Conservation (phyloP, 2,888 invertebrate genomes). For the Microctonus brassicae region DNA sequence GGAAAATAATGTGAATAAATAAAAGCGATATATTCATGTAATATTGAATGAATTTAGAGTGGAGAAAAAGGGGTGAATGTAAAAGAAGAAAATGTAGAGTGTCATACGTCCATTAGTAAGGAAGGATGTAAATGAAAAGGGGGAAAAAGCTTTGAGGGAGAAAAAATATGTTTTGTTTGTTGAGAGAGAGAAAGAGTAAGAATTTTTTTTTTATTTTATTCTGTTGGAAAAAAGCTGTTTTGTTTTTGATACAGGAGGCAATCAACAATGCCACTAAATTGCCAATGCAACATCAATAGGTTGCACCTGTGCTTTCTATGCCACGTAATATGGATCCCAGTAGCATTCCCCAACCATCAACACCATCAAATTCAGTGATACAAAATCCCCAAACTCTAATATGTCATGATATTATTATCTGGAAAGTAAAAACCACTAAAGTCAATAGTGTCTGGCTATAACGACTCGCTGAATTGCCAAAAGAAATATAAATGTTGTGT, state of each 20-base stretch:
- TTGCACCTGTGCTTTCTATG: conserved; percentile 31
- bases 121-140: too few relatives aligned
- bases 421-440: conserved; percentile 19
- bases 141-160: too few relatives aligned
- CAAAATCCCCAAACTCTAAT: not conserved
- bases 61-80: conserved; percentile 44
- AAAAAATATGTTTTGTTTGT: too few relatives aligned
- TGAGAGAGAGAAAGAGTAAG: not conserved
- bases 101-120: too few relatives aligned
- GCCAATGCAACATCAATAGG: conserved; percentile 25
- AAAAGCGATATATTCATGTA: not conserved
- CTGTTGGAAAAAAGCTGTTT: not conserved
- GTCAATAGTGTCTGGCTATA: conserved; percentile 33
- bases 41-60: not conserved
- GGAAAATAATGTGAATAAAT: not conserved
- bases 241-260: not conserved
- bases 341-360: too few relatives aligned
- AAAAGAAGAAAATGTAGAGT: too few relatives aligned
- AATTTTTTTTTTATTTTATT: too few relatives aligned
- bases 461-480: conserved; percentile 31
- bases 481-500: conserved; percentile 20
- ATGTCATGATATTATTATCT: not conserved
- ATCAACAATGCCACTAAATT: conserved; percentile 20
- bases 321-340: too few relatives aligned
- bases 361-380: not conserved